phyloP scores from a whole-genome alignment of 1,140 invertebrate species.

The Dendroctonus ponderosae region DNA sequence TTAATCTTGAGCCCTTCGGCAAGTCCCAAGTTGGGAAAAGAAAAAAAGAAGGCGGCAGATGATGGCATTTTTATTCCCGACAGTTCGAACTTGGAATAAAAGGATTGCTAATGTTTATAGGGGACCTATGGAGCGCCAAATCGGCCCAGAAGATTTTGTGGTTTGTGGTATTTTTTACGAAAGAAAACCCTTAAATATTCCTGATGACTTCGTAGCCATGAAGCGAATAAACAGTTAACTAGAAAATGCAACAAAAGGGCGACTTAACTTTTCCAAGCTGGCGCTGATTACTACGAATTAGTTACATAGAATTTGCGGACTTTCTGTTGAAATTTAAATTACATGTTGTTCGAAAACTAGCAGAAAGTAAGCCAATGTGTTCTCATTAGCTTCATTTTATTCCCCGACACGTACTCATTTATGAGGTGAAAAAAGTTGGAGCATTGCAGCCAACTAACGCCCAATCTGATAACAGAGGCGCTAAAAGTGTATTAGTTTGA shows the following conservation, averaged over 20 bases:
- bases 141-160: background rate
- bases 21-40: slow-evolving; percentile 15
- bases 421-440: slow-evolving; percentile 12
- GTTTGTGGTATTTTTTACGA: no score
- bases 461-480: background rate
- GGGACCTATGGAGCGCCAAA: slow-evolving; percentile 1
- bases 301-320: no score
- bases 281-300: no score
- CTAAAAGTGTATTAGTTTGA: slow-evolving; percentile 18
- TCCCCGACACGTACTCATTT: background rate
- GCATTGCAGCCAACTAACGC: slow-evolving; percentile 5
- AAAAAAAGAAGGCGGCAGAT: slow-evolving; percentile 22
- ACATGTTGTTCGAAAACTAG: background rate
- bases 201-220: no score
- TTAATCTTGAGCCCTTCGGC: slow-evolving; percentile 32
- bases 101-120: slow-evolving; percentile 16
- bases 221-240: no score
- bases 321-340: background rate
- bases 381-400: background rate
- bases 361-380: background rate
- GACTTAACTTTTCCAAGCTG: no score
- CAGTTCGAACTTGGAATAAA: slow-evolving; percentile 6
- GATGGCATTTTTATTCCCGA: slow-evolving; percentile 17
- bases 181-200: no score
- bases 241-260: no score